A percentile compares a stretch with the other conserved stretches of the same genome.
Evolutionary conservation across 2,113 vertebrate species (phyloP).

Genomic region (Corythornis madagascariensis): DNA sequence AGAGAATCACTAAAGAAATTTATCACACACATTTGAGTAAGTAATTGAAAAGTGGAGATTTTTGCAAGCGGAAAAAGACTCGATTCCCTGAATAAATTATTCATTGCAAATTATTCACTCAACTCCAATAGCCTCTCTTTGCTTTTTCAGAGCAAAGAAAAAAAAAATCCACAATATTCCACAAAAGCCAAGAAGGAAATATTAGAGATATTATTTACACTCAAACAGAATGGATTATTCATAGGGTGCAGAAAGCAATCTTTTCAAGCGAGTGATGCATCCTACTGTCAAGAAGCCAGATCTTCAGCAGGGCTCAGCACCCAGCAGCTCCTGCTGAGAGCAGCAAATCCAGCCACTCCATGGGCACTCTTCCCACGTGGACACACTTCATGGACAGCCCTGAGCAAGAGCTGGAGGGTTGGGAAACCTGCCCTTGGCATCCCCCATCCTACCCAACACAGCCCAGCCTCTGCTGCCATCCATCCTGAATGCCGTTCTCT

Average conservation of each 20-base stretch:
- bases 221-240: neutral
- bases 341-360: neutral
- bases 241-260: conserved; percentile 19
- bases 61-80: conserved; percentile 1
- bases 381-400: neutral
- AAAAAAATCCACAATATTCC: neutral
- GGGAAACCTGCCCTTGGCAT: neutral
- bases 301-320: neutral
- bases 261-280: conserved; percentile 13
- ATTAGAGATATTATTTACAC: conserved; percentile 50
- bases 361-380: neutral
- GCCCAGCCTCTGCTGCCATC: neutral
- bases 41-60: neutral
- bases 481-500: neutral
- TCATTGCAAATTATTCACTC: conserved; percentile 20
- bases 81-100: conserved; percentile 18
- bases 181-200: conserved; percentile 30
- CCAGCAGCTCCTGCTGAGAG: neutral
- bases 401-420: neutral
- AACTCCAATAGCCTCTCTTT: neutral
- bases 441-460: neutral
- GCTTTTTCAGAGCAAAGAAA: neutral
- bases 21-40: neutral
- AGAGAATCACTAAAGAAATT: neutral
- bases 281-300: neutral